Conservation (phyloP, 2,113 vertebrate species). For the Peromyscus maniculatus region DNA sequence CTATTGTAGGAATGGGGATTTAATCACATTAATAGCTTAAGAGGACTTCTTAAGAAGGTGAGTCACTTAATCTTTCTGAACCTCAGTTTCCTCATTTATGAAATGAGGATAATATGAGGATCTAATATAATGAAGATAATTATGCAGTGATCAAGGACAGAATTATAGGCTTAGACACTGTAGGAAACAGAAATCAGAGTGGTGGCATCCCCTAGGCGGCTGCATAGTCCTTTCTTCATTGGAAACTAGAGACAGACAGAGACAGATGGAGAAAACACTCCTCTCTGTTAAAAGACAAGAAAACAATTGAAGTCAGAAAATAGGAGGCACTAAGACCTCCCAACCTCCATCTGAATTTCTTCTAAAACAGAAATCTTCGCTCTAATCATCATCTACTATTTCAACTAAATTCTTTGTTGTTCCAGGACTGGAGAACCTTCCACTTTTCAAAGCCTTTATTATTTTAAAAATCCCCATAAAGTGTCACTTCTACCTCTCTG, state of each 20-base stretch:
- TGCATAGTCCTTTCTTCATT: background rate
- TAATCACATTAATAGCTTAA: conserved; percentile 75
- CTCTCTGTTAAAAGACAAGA: conserved; percentile 17
- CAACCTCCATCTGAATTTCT: conserved; percentile 49
- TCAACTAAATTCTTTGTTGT: conserved; percentile 58
- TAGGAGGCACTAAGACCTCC: background rate
- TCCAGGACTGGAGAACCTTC: background rate
- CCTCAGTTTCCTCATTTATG: conserved; percentile 78
- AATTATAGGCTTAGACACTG: conserved; percentile 71
- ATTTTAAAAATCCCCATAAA: conserved; percentile 45
- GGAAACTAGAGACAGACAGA: conserved; percentile 39
- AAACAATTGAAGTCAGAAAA: conserved; percentile 53
- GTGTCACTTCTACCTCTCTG: background rate
- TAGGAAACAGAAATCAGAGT: conserved; percentile 54
- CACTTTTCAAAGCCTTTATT: conserved; percentile 35
- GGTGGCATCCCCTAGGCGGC: conserved; percentile 29
- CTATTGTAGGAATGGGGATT: conserved; percentile 56
- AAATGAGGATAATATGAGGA: conserved; percentile 72
- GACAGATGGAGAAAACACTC: background rate
- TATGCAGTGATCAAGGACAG: conserved; percentile 66
- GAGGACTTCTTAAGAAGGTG: conserved; percentile 63
- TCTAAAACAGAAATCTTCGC: conserved; percentile 37
- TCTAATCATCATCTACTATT: conserved; percentile 44
- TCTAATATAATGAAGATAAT: conserved; percentile 72
- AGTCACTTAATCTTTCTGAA: conserved; percentile 76